Evolutionary conservation across 2,797 vertebrate genomes (phyloP).

Genomic region (Myotis daubentonii): DNA sequence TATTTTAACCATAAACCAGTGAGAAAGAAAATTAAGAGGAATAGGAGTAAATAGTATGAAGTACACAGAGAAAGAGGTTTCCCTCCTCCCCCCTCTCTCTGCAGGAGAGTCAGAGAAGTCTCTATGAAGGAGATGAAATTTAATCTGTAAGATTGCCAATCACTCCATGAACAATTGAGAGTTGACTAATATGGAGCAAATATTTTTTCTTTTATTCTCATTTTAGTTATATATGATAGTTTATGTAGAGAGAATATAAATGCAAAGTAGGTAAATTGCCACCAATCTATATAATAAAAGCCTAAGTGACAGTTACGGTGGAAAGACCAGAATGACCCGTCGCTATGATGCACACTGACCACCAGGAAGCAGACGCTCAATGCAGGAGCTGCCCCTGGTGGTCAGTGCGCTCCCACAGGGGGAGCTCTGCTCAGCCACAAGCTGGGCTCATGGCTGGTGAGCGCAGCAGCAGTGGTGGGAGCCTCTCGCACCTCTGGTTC

Average conservation of each 20-base stretch:
- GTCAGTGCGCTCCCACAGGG: too few relatives aligned
- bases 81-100: not conserved
- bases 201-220: not conserved
- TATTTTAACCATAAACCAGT: not conserved
- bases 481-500: too few relatives aligned
- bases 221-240: not conserved
- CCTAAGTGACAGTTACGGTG: too few relatives aligned
- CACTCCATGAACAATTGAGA: not conserved
- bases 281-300: not conserved
- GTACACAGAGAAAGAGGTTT: not conserved
- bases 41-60: not conserved
- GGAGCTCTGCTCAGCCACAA: too few relatives aligned
- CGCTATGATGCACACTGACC: too few relatives aligned
- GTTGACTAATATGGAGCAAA: not conserved
- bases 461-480: too few relatives aligned
- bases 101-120: not conserved
- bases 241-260: not conserved
- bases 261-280: conserved; percentile 18
- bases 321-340: too few relatives aligned
- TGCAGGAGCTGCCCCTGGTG: too few relatives aligned
- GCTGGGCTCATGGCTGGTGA: too few relatives aligned
- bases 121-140: conserved; percentile 23
- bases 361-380: too few relatives aligned
- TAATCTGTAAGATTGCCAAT: not conserved
- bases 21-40: not conserved